Conservation (phyloP, 2,888 invertebrate species). For the Crocallis elinguaria region DNA sequence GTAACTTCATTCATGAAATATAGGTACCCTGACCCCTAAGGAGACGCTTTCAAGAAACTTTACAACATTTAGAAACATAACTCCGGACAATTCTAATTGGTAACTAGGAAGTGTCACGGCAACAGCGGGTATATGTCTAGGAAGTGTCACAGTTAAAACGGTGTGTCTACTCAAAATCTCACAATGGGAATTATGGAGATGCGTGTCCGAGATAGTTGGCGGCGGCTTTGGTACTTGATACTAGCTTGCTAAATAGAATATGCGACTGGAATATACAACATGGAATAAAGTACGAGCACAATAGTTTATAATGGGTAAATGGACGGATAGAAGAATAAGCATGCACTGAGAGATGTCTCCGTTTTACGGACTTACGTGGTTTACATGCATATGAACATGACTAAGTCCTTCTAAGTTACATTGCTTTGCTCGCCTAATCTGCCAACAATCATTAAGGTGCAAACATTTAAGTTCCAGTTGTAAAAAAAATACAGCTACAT, state of each 20-base stretch:
- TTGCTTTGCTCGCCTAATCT: too few relatives aligned
- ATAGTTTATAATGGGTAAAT: neutral
- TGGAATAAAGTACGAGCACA: neutral
- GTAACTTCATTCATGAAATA: too few relatives aligned
- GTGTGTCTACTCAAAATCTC: constrained; percentile 17
- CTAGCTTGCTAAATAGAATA: constrained; percentile 32
- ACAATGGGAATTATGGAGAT: constrained; percentile 36
- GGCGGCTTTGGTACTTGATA: constrained; percentile 36
- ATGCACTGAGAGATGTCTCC: neutral
- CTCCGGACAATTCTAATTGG: constrained; percentile 25
- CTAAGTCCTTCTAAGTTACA: too few relatives aligned
- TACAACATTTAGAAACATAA: constrained; percentile 3
- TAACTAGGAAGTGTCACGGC: constrained; percentile 29
- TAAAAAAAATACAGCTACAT: too few relatives aligned
- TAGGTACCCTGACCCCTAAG: too few relatives aligned
- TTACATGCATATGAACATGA: too few relatives aligned
- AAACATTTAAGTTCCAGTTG: too few relatives aligned
- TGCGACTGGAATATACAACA: constrained; percentile 27
- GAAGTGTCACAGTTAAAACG: constrained; percentile 5
- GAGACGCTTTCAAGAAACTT: constrained; percentile 4
- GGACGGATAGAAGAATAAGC: neutral
- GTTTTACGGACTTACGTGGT: neutral
- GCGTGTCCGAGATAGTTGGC: constrained; percentile 35
- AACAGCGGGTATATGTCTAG: constrained; percentile 4
- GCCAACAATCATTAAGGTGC: too few relatives aligned